Evolutionary conservation across 2,888 invertebrate species (phyloP), one percentile per base, ranked within the genome.

Genomic region (Drosophila dives): DNA sequence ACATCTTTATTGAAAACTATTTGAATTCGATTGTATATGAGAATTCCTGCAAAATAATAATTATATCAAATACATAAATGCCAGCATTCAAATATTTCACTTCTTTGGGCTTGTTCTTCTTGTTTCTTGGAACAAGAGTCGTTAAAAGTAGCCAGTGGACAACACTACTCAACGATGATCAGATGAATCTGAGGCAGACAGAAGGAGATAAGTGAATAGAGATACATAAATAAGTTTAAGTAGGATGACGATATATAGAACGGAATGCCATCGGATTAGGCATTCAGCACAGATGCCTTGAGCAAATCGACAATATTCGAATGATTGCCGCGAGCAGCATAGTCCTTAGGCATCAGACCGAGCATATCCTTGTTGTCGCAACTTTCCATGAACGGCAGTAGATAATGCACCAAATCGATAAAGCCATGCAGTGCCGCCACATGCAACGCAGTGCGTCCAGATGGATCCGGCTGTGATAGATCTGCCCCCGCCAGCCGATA

Each of bases 391-490:
- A 94, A 91, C 0, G 93, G 90, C 17, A 95, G 60, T 0, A 96
- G 91, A 80, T 94, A 96, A 23, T 93, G 83, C 0, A 95, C 94
- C 3, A 94, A 92, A 0, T 93, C 92, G 0, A 91, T 82, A 23
- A 94, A 93, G 38, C 95, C 94, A 86, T 95, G 95, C 2, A 95
- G 90, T 0, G 95, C 95, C 0, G 96, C 96, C 88, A 95, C 94
- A 92, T 97, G 97, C 58, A 97, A 91, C 0, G 96, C 94, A 0
- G 96, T 96, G 63, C 96, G 94, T 6, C 94, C 94, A 2, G 95
- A 94, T 7, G 94, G 94, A 90, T 97, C 96, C 0, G 92, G 75
- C 40, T 94, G 93, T 2, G 94, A 94, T 1, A 97, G 89, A 91
- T 95, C 95, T 1, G 95, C 96, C 8, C 96, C 96, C 0, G 97